Evolutionary conservation across 1,140 invertebrate species (phyloP).

Genomic region (Drosophila nannoptera): DNA sequence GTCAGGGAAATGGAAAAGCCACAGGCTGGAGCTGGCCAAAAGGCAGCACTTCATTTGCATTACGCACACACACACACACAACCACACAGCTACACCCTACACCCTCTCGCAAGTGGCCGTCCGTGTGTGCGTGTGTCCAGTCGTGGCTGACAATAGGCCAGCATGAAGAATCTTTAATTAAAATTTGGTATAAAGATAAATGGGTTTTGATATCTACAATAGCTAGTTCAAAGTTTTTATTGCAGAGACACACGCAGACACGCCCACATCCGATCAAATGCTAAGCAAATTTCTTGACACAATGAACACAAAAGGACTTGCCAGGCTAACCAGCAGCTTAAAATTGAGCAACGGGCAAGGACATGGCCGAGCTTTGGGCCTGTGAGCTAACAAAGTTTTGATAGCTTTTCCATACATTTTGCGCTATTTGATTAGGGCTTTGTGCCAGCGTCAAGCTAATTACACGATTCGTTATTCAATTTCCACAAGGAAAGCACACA

Average conservation of each 20-base stretch:
- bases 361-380: conserved; percentile 32
- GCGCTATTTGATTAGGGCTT: conserved; percentile 42
- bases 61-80: conserved; percentile 29
- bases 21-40: not conserved
- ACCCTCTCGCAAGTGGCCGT: not conserved
- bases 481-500: not conserved
- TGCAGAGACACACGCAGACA: conserved; percentile 42
- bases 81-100: conserved; percentile 33
- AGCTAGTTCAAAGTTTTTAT: conserved; percentile 70
- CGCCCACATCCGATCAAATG: conserved; percentile 49
- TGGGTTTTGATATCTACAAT: conserved; percentile 66
- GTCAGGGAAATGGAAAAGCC: conserved; percentile 10
- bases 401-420: conserved; percentile 54
- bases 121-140: not conserved
- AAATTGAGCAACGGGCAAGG: conserved; percentile 54
- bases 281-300: conserved; percentile 63
- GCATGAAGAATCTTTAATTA: conserved; percentile 77
- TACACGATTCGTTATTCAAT: conserved; percentile 31
- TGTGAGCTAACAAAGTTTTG: conserved; percentile 64
- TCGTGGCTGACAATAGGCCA: conserved; percentile 55
- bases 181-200: conserved; percentile 76
- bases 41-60: conserved; percentile 52
- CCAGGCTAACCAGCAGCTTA: conserved; percentile 58
- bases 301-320: conserved; percentile 38
- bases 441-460: conserved; percentile 50